A percentile compares a stretch with the other conserved stretches of the same genome.
These are phyloP conservation scores for Hydropotes inermis DNA, from an alignment of 2,113 vertebrate species.

Conservation along the genomic window DNA sequence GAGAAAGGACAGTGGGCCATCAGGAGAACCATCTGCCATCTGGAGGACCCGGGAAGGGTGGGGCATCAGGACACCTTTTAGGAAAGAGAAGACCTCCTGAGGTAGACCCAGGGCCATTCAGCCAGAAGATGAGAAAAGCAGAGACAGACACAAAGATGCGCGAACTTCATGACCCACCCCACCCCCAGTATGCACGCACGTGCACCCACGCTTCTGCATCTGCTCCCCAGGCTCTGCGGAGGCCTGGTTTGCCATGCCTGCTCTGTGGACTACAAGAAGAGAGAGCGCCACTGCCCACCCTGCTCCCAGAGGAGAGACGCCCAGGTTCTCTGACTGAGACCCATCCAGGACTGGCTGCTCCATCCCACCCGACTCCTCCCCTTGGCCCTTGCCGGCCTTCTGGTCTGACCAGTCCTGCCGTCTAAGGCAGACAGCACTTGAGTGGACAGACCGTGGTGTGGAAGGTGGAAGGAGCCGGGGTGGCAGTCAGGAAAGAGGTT, in stretches of 20 bases:
- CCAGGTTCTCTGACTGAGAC: conserved; percentile 23
- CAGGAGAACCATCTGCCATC: neutral
- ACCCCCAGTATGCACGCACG: rapidly evolving
- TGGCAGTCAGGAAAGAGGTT: neutral
- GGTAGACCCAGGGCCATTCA: neutral
- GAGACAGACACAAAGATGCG: neutral
- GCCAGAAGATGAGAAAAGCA: neutral
- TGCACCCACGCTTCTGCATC: neutral
- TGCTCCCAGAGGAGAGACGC: conserved; percentile 75
- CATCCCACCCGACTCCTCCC: too few relatives aligned
- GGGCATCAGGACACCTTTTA: neutral
- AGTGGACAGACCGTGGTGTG: neutral
- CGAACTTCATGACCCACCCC: neutral
- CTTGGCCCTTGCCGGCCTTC: neutral
- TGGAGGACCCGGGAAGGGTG: neutral
- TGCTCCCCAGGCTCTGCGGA: conserved; percentile 74
- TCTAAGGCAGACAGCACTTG: neutral
- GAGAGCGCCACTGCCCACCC: conserved; percentile 70
- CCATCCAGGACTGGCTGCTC: neutral
- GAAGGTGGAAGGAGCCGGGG: neutral
- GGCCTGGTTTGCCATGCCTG: conserved; percentile 79
- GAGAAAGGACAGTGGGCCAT: neutral
- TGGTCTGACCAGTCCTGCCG: neutral
- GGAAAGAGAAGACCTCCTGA: neutral
- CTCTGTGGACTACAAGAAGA: conserved; percentile 75